These are phyloP conservation scores for Poeciliopsis retropinna DNA, from an alignment of 2,113 vertebrate species.

Conservation along the genomic window DNA sequence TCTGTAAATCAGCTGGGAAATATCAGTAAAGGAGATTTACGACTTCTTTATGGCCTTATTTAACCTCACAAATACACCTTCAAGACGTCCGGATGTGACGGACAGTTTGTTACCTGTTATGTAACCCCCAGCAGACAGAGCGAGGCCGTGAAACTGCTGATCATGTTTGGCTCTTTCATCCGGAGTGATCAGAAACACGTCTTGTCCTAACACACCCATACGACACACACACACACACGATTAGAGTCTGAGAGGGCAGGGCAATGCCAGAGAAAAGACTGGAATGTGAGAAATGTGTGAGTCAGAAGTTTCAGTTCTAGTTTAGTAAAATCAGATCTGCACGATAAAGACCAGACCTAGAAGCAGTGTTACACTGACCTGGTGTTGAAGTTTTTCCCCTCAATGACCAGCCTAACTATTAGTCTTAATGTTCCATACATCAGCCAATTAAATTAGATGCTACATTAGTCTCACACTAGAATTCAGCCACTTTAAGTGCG, in stretches of 20 bases:
- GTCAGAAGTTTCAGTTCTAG: constrained; percentile 55
- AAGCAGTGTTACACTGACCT: not conserved
- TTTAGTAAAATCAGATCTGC: not conserved
- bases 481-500: not conserved
- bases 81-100: not conserved
- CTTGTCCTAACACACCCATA: constrained; percentile 78
- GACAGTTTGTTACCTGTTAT: constrained; percentile 86
- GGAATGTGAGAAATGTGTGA: constrained; percentile 45
- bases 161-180: constrained; percentile 98
- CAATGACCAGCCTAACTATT: not conserved
- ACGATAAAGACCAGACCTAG: too few species aligned
- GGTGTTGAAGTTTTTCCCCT: not conserved
- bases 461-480: not conserved
- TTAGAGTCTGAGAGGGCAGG: not conserved
- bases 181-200: constrained; percentile 95
- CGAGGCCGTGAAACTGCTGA: constrained; percentile 96
- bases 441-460: not conserved
- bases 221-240: constrained; percentile 2
- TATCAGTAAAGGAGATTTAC: not conserved
- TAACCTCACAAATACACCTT: not conserved
- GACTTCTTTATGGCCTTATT: not conserved
- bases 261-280: constrained; percentile 8
- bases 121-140: constrained; percentile 90
- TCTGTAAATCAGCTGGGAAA: not conserved
- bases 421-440: not conserved